Evolutionary conservation across 2,888 invertebrate genomes (phyloP).

Genomic region (Miltochrista miniata): DNA sequence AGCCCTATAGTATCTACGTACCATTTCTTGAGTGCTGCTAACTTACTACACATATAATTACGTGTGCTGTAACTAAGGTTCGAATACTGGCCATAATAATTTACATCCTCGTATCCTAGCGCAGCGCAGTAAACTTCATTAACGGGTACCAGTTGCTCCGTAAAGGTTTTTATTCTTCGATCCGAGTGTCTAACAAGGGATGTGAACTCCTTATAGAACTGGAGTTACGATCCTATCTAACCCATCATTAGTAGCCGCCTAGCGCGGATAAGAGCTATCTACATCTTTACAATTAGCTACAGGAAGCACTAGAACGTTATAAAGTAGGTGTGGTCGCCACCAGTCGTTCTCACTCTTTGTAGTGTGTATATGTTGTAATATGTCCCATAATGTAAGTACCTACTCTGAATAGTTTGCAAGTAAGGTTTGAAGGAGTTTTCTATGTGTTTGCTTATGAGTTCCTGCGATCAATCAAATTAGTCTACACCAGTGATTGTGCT

Average conservation of each 20-base stretch:
- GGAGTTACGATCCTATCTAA: slow-evolving; percentile 30
- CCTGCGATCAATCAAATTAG: too few species aligned
- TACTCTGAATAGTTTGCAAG: too few species aligned
- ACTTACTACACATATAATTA: too few species aligned
- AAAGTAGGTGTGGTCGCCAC: slow-evolving; percentile 5
- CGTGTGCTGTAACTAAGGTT: too few species aligned
- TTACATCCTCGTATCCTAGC: not conserved
- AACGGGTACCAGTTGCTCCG: not conserved
- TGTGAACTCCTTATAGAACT: slow-evolving; percentile 22
- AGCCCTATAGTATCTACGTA: too few species aligned
- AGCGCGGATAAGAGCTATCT: slow-evolving; percentile 19
- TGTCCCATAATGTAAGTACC: too few species aligned
- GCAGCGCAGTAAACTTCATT: not conserved
- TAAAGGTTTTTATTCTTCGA: slow-evolving; percentile 2
- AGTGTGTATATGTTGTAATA: too few species aligned
- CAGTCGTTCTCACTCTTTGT: too few species aligned
- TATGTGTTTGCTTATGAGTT: too few species aligned
- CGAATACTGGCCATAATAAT: not conserved
- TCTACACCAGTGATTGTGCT: too few species aligned
- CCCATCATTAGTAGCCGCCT: slow-evolving; percentile 28
- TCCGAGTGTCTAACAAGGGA: slow-evolving; percentile 13
- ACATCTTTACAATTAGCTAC: slow-evolving; percentile 27
- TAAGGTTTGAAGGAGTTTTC: too few species aligned
- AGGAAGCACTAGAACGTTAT: slow-evolving; percentile 33
- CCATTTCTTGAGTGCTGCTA: too few species aligned